phyloP scores from a whole-genome alignment of 2,888 invertebrate species.

The Elmis aenea region DNA sequence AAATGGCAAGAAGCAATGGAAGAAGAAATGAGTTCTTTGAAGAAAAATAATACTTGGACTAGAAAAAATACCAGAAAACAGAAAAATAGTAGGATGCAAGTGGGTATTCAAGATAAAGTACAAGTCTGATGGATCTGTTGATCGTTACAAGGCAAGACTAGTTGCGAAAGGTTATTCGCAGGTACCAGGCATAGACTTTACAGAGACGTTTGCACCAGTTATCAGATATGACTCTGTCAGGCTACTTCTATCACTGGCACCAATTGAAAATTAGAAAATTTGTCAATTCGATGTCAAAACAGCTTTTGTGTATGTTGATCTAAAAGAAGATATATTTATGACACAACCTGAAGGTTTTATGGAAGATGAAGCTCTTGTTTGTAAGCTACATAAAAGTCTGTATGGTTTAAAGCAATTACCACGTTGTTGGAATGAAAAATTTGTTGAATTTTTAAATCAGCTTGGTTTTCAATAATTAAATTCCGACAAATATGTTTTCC shows the following conservation, averaged over 20 bases:
- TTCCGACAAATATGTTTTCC: too few relatives aligned
- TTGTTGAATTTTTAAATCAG: too few relatives aligned
- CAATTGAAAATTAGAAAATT: slow-evolving; percentile 5
- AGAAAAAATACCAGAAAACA: too few relatives aligned
- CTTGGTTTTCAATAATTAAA: neutral
- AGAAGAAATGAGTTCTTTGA: too few relatives aligned
- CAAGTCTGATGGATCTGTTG: too few relatives aligned
- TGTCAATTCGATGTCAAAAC: slow-evolving; percentile 20
- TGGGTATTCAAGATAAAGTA: too few relatives aligned
- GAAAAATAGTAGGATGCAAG: too few relatives aligned
- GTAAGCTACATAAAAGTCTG: slow-evolving; percentile 8
- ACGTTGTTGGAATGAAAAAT: neutral
- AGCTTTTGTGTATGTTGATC: slow-evolving; percentile 18
- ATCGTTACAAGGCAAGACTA: slow-evolving; percentile 10
- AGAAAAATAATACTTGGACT: too few relatives aligned
- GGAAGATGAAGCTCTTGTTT: slow-evolving; percentile 5
- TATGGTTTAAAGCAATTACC: slow-evolving; percentile 13
- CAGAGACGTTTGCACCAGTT: slow-evolving; percentile 3
- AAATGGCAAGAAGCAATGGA: too few relatives aligned
- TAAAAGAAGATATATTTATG: slow-evolving; percentile 20
- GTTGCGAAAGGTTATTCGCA: slow-evolving; percentile 8
- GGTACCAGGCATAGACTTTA: neutral
- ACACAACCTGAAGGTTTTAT: slow-evolving; percentile 16
- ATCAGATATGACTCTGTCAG: neutral
- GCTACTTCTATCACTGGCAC: neutral